Conservation (phyloP, 1,140 invertebrate genomes). For the Nephila pilipes region DNA sequence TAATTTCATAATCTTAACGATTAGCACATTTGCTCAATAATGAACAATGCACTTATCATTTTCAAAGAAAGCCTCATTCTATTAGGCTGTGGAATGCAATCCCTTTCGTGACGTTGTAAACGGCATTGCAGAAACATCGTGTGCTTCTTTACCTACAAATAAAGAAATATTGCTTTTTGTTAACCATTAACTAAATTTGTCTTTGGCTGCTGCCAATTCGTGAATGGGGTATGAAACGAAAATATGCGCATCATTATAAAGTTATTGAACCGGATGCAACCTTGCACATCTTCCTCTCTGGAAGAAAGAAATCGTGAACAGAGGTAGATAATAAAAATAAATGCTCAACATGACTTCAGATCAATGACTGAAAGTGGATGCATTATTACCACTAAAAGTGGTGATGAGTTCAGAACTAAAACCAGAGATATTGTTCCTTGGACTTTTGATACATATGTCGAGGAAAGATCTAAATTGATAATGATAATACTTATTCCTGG, state of each 20-base stretch:
- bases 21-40: not conserved
- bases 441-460: constrained; percentile 65
- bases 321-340: constrained; percentile 56
- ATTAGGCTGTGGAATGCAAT: not conserved
- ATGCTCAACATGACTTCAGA: constrained; percentile 56
- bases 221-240: not conserved
- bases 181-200: constrained; percentile 45
- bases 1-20: not conserved
- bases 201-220: not conserved
- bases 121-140: constrained; percentile 15
- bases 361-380: constrained; percentile 41
- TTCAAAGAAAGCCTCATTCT: no score
- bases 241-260: constrained; percentile 60
- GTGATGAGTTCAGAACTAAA: constrained; percentile 50
- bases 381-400: constrained; percentile 31
- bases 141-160: constrained; percentile 32
- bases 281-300: constrained; percentile 34
- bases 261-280: constrained; percentile 70
- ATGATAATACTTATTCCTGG: constrained; percentile 68
- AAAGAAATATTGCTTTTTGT: not conserved
- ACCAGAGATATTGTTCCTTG: constrained; percentile 61
- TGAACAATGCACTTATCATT: not conserved
- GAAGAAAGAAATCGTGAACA: constrained; percentile 44
- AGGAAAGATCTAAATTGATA: constrained; percentile 73
- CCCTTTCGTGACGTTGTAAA: not conserved